phyloP scores from a whole-genome alignment of 2,888 invertebrate species.

The Pachymerium ferrugineum region DNA sequence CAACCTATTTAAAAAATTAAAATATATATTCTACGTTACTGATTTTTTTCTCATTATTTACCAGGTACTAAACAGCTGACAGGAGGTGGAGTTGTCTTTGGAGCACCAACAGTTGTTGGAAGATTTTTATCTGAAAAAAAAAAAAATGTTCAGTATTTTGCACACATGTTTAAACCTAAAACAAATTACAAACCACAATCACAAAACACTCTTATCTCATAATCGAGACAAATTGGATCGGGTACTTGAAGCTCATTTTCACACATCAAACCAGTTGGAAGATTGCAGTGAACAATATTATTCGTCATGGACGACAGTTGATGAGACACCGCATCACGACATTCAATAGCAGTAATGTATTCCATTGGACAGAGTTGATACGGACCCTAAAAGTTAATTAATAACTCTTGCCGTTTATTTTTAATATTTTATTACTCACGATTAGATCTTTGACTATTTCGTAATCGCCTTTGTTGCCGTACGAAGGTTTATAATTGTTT shows the following conservation, averaged over 20 bases:
- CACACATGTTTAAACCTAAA: too few relatives aligned
- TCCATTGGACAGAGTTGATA: constrained; percentile 53
- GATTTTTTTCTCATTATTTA: neutral
- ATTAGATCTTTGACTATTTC: constrained; percentile 37
- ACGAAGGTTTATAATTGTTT: constrained; percentile 50
- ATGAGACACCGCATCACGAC: constrained; percentile 63
- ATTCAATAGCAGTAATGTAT: constrained; percentile 66
- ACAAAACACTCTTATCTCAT: constrained; percentile 74
- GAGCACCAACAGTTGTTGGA: neutral
- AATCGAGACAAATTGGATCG: constrained; percentile 62
- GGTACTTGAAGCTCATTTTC: constrained; percentile 42
- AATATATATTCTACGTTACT: neutral
- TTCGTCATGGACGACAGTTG: constrained; percentile 62
- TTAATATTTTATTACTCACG: neutral
- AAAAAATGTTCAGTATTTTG: neutral
- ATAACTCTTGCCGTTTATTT: neutral
- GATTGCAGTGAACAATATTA: constrained; percentile 67
- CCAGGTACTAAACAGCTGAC: neutral
- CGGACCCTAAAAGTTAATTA: neutral
- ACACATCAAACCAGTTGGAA: constrained; percentile 68
- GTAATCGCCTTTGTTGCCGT: constrained; percentile 43
- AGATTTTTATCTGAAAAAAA: neutral
- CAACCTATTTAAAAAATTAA: constrained; percentile 40
- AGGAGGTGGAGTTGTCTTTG: neutral
- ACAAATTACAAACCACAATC: constrained; percentile 50